Base-by-base conservation (phyloP, 2,888 invertebrate species). In the Heliconius ismenius region DNA sequence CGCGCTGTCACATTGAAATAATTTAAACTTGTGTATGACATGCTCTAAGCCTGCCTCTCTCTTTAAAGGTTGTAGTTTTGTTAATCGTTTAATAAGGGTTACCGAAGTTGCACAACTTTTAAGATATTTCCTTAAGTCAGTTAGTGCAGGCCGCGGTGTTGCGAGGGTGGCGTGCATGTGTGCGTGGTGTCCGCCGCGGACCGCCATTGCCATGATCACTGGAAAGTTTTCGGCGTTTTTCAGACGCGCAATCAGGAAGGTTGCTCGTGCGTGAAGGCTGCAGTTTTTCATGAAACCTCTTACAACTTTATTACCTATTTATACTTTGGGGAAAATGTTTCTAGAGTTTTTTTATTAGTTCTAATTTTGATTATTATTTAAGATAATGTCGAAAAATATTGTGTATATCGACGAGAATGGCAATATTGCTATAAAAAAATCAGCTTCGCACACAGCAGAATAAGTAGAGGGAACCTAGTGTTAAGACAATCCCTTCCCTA, bases 221-320 rank as follows among this genome's bases (percentile, higher is more conserved):
- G 77, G 79, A 77, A 78, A 76, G 79, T 78, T 65, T 60, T 73
- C 36, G 75, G 43, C 43, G 74, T 58, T 78, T 79, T 81, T 79
- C 77, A 79, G 80, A 67, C 76, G 79, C 79, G 79, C 79, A 79
- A 77, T 81, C 76, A 84, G 84, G 85, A 83, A 83, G 86, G 81
- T 83, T 84, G 82, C 74, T 80, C 84, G 83, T 83, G 82, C 89
- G 87, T 89, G 88, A 88, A 90, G 87, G 88, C 84, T 84, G 81
- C 69, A 39, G 83, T 83, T 85, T 85, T 86, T 85, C 86, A 79
- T 78, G 79, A 79, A 81, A 80, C 80, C 80, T 84, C 82, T 65
- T 76, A 77, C 76, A 78, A 78, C 63, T 73, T 79, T 62, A 64
- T 75, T 26, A 26, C 15, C 26, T 54, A 67, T 54, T 73, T 65